Base-by-base conservation (phyloP, 2,797 vertebrate genomes). In the Protosalanx chinensis region DNA sequence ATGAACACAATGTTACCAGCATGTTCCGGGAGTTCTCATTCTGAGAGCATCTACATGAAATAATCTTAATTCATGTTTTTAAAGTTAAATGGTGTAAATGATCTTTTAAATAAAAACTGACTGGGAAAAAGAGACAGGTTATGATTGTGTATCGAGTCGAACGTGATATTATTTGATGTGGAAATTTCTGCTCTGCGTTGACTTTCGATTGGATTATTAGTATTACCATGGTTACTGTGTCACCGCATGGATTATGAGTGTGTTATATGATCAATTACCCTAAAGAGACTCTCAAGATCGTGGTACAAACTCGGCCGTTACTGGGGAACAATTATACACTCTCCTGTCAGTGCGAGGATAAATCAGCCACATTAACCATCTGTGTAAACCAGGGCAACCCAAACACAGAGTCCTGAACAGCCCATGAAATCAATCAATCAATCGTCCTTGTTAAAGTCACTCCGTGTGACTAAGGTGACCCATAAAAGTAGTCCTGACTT, bases 401-500 rank as follows among this genome's bases (percentile, higher is more conserved):
- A 65, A 58, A 61, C 33, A 66, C 68, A 74, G 59, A 51, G 49
- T 70, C 68, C 41, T 32, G 49, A 71, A 70, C 70, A 20, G 64
- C 73, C 64, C 49, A 37, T 56, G 33, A 82, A 85, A 84, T 87
- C 85, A 86, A 32, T 79, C 76, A 75, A 67, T 83, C 79, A 85
- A 82, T 84, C 81, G 81, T 70, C 61, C 74, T 56, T 56, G 76
- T 83, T 72, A 82, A 81, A 86, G 72, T 64, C 70, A 77, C 57
- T 15, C 35, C 78, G 74, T 79, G 80, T 81, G 83, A 83, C 84
- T 80, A 61, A 74, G 58, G 67, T 76, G 72, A 81, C 82, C 83
- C 83, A 84, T 85, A 86, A 89, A 80, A 88, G 88, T 79, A 61
- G 76, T 80, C 83, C 81, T 89, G 86, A 90, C 85, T 89, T 80